Conservation (phyloP, 2,113 vertebrate species). For the Peromyscus californicus region DNA sequence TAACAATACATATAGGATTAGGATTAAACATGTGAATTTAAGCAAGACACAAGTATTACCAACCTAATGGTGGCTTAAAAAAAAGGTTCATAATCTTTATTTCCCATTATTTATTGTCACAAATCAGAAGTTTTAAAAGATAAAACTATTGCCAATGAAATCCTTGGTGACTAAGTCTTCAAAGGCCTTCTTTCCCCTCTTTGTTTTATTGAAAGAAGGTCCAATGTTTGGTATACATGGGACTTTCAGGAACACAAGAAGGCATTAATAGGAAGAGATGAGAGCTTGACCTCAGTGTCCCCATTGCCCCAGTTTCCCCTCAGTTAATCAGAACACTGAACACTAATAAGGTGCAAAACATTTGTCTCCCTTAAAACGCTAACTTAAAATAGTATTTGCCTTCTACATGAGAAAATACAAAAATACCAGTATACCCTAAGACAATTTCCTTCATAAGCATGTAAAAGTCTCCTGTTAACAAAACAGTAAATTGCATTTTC, state of each 20-base stretch:
- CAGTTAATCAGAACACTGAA: background rate
- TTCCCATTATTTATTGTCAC: background rate
- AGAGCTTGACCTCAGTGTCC: background rate
- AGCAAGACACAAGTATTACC: background rate
- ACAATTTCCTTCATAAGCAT: slow-evolving; percentile 46
- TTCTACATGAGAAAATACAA: background rate
- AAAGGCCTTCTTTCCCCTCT: background rate
- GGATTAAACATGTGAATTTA: background rate
- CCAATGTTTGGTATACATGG: background rate
- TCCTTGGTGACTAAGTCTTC: background rate
- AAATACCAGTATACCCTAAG: background rate
- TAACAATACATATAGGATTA: background rate
- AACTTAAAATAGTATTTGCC: background rate
- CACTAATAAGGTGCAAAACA: background rate
- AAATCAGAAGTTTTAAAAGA: background rate
- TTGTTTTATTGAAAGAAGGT: background rate
- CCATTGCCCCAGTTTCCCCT: background rate
- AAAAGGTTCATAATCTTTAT: background rate
- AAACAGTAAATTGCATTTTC: slow-evolving; percentile 71
- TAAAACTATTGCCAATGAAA: background rate
- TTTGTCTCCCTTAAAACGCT: background rate
- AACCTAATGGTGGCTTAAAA: background rate
- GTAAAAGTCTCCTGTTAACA: background rate
- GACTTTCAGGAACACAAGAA: background rate
- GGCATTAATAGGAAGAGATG: background rate